Percentiles rank a stretch among this genome's conserved stretches.
Conservation (phyloP, 2,888 invertebrate genomes). For the Drosophila demipolita region DNA sequence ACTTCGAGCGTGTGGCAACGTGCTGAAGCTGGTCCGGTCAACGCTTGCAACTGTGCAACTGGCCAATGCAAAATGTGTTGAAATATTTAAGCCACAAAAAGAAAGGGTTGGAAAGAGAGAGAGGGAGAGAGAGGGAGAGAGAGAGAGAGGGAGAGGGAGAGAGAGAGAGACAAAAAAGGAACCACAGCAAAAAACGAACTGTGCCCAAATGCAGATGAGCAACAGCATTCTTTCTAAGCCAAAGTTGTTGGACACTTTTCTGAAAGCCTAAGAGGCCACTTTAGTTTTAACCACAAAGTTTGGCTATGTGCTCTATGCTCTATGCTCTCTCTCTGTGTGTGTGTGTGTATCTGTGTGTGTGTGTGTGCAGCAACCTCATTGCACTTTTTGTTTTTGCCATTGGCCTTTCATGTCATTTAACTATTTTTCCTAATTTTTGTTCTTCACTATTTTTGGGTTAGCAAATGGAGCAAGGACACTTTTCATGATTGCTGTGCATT, state of each 20-base stretch:
- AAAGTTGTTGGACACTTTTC: conserved; percentile 75
- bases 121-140: background rate
- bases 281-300: conserved; percentile 77
- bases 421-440: conserved; percentile 42
- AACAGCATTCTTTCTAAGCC: conserved; percentile 62
- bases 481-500: conserved; percentile 60
- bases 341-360: conserved; percentile 23
- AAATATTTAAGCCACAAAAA: conserved; percentile 63
- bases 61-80: conserved; percentile 72
- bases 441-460: conserved; percentile 8
- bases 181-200: conserved; percentile 34
- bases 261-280: conserved; percentile 78
- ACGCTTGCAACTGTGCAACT: conserved; percentile 22
- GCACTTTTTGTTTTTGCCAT: conserved; percentile 72
- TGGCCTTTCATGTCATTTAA: conserved; percentile 79
- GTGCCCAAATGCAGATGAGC: conserved; percentile 61
- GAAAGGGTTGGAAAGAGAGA: conserved; percentile 18
- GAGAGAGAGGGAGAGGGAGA: conserved; percentile 1
- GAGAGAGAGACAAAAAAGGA: background rate
- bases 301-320: conserved; percentile 29
- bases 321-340: background rate
- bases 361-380: conserved; percentile 55
- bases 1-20: conserved; percentile 40
- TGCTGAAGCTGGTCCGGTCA: conserved; percentile 12
- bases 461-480: conserved; percentile 49